Conservation (phyloP, 2,797 vertebrate species). For the Scyliorhinus canicula region DNA sequence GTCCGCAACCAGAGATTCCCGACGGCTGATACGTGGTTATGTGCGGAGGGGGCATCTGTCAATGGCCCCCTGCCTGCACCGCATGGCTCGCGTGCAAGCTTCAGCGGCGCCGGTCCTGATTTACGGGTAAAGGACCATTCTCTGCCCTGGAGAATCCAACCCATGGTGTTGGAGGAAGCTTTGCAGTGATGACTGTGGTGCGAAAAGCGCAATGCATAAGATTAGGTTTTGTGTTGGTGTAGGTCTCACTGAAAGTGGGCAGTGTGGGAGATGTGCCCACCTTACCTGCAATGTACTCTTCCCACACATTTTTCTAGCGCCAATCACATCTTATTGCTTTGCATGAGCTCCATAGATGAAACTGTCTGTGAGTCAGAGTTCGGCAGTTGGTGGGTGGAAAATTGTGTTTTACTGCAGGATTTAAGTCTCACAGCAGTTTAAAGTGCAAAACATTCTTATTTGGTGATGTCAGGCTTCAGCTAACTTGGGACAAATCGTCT, state of each 20-base stretch:
- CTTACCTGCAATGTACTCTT: background rate
- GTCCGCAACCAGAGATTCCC: too few species aligned
- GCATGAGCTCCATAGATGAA: background rate
- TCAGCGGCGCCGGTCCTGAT: too few species aligned
- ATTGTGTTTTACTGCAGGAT: background rate
- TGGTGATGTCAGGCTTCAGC: background rate
- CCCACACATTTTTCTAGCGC: background rate
- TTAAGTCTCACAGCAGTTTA: background rate
- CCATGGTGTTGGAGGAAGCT: background rate
- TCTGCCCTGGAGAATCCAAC: too few species aligned
- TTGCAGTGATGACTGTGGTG: background rate
- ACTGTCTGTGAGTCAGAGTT: background rate
- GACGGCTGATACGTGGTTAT: too few species aligned
- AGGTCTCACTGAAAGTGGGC: background rate
- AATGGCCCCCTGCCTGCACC: too few species aligned
- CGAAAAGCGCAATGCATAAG: background rate
- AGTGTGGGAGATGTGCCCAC: background rate
- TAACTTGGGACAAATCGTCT: background rate
- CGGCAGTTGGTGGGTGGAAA: background rate
- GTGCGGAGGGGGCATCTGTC: too few species aligned
- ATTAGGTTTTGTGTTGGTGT: background rate
- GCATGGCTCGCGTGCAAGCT: too few species aligned
- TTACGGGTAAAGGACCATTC: too few species aligned
- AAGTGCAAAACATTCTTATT: background rate
- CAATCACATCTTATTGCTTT: background rate